Conservation (phyloP, 1,140 invertebrate genomes). For the Anastrepha obliqua region DNA sequence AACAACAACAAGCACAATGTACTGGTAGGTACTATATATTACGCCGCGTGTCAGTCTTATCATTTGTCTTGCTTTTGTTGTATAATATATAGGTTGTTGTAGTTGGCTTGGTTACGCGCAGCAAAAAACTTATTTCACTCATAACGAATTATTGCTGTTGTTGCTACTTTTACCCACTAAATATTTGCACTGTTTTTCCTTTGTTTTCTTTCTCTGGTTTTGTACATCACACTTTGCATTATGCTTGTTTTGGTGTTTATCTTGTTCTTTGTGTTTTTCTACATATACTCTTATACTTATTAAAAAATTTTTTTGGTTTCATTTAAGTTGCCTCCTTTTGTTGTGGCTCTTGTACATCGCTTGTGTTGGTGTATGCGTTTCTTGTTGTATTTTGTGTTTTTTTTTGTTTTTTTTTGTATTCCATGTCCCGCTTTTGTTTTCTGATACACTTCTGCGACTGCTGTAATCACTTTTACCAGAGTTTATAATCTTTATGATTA, state of each 20-base stretch:
- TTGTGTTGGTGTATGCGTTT: neutral
- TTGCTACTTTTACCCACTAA: constrained; percentile 34
- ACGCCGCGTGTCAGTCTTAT: constrained; percentile 22
- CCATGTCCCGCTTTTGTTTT: neutral
- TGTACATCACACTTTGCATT: neutral
- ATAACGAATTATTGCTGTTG: constrained; percentile 46
- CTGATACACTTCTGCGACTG: neutral
- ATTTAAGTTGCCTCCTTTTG: neutral
- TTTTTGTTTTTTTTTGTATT: neutral
- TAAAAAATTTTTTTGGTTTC: neutral
- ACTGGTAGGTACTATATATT: constrained; percentile 6
- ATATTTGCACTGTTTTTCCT: neutral
- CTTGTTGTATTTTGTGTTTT: neutral
- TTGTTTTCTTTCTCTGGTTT: neutral
- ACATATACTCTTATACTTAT: neutral
- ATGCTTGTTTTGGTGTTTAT: neutral
- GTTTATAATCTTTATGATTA: constrained; percentile 53
- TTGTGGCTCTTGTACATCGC: neutral
- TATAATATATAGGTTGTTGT: neutral
- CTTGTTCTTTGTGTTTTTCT: neutral
- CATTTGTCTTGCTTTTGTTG: constrained; percentile 35
- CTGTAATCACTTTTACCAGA: constrained; percentile 36
- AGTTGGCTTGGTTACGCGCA: neutral
- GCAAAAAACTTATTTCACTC: constrained; percentile 22
- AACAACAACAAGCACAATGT: neutral